Evolutionary conservation across 1,140 invertebrate species (phyloP).

Genomic region (Cydia strobilella): DNA sequence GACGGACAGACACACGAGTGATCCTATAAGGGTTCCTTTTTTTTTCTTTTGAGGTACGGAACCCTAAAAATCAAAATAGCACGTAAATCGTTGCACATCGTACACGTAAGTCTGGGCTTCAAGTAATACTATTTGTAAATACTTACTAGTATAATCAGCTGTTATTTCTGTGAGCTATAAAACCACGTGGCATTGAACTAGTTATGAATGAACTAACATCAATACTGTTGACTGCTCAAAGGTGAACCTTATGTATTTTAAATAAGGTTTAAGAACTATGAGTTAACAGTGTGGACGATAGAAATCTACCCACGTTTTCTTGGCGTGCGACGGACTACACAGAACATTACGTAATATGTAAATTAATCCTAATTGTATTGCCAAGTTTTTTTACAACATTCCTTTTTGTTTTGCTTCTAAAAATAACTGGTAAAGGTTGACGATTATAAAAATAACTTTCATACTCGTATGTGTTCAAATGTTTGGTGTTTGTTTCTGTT

Average conservation of each 20-base stretch:
- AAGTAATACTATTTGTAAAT: constrained; percentile 7
- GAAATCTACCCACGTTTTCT: constrained; percentile 14
- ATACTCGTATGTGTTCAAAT: background rate
- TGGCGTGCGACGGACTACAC: constrained; percentile 3
- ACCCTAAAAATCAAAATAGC: no score
- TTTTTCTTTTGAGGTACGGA: no score
- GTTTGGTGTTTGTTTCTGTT: background rate
- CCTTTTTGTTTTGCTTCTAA: constrained; percentile 17
- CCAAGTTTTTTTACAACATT: background rate
- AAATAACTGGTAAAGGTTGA: constrained; percentile 4
- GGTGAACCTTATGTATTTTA: no score
- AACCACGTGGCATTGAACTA: constrained; percentile 24
- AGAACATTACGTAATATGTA: constrained; percentile 14
- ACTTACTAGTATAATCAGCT: constrained; percentile 13
- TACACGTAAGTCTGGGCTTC: background rate
- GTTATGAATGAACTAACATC: constrained; percentile 24
- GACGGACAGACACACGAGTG: no score
- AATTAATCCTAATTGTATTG: background rate
- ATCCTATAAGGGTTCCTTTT: no score
- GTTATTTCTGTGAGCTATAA: constrained; percentile 15
- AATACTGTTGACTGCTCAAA: no score
- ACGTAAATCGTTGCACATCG: background rate
- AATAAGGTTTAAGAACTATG: no score
- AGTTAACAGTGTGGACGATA: no score
- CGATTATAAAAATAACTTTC: background rate